These are phyloP conservation scores for Alauda arvensis DNA, from an alignment of 2,797 vertebrate genomes.

Conservation along the genomic window DNA sequence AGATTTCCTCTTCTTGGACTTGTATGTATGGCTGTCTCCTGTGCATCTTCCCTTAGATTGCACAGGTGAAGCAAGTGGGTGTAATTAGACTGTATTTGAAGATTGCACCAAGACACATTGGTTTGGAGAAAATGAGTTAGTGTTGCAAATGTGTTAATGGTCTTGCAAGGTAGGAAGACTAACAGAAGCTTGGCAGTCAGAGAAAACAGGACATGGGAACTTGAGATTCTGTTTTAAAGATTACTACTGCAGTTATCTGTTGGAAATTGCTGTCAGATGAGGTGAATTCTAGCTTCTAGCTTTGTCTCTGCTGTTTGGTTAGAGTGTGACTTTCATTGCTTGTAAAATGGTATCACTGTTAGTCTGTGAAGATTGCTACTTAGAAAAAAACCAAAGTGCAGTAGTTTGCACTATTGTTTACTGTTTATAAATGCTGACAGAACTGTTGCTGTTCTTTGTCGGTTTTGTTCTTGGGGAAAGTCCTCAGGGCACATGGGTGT, in stretches of 20 bases:
- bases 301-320: not conserved
- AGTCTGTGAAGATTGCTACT: not conserved
- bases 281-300: not conserved
- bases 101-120: not conserved
- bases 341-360: not conserved
- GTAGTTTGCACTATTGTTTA: not conserved
- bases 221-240: not conserved
- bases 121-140: not conserved
- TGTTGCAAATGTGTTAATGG: not conserved
- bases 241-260: not conserved
- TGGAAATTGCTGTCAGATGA: not conserved
- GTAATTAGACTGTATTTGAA: not conserved
- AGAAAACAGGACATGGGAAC: not conserved
- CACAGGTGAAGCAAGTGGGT: not conserved
- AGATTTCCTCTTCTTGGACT: not conserved
- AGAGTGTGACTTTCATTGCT: not conserved
- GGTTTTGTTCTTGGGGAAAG: not conserved
- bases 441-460: not conserved
- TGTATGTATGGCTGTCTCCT: rapidly evolving
- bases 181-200: not conserved
- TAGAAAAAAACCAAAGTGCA: not conserved
- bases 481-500: not conserved
- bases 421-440: not conserved
- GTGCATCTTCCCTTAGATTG: not conserved
- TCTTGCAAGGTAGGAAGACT: not conserved